Base-by-base conservation (phyloP, 2,113 vertebrate species). In the Datnioides undecimradiatus region DNA sequence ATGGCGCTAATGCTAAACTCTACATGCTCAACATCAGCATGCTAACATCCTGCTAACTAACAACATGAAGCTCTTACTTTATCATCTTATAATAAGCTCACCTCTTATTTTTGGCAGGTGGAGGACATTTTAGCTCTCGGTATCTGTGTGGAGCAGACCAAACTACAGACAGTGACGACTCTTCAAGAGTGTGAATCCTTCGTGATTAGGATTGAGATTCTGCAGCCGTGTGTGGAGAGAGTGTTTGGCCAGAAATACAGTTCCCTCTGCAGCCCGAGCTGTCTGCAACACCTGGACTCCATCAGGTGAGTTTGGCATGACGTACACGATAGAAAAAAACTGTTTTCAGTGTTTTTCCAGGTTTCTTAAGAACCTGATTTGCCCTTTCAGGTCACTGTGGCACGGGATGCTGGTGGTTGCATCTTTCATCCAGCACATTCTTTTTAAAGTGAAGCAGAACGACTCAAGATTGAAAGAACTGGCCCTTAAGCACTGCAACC, bases 211-310 rank as follows among this genome's bases (percentile, higher is more conserved):
- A 89, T 94, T 82, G 90, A 93, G 79, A 45, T 90, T 3, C 71
- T 94, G 34, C 94, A 95, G 80, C 91, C 94, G 0, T 94, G 93
- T 69, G 58, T 95, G 16, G 91, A 95, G 51, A 62, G 91, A 82
- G 90, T 63, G 0, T 90, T 93, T 1, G 67, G 84, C 57, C 74
- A 79, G 49, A 91, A 66, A 4, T 95, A 93, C 85, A 60, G 82
- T 0, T 6, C 84, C 46, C 84, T 94, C 62, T 95, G 93, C 43
- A 84, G 88, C 14, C 54, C 72, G 2, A 66, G 65, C 55, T 84
- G 83, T 64, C 76, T 81, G 34, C 90, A 88, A 63, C 90, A 85
- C 7, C 88, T 95, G 83, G 76, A 87, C 71, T 69, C 88, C 34
- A 87, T 95, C 81, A 90, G 93, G 94, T 94, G 68, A 79, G 84